Evolutionary conservation across 2,888 invertebrate genomes (phyloP), one percentile per base, ranked within the genome.

Genomic region (Acronicta aceris): DNA sequence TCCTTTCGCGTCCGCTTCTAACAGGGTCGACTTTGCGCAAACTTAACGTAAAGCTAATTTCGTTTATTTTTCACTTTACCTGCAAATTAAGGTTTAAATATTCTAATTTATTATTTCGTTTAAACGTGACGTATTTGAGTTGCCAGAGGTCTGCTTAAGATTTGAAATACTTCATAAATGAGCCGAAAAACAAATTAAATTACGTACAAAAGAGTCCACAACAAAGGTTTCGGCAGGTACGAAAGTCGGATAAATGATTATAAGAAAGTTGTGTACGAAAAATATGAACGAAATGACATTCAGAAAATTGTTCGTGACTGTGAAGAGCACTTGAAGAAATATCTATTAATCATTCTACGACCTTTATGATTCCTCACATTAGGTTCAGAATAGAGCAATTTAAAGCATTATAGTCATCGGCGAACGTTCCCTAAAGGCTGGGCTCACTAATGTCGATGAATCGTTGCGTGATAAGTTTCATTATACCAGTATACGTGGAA

Each of bases 391-490:
- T 79, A 69, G 66, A 74, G 71, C 48, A 65, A 76, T 79, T 77
- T 64, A 54, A 69, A 65, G 51, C 43, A 62, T 71, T 50, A 67
- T 45, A 48, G 16, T 46, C 27, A 50, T 48, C 49, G 46, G 41
- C 42, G 43, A 59, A 36, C 54, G 47, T 63, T 43, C 50, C 63
- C 58, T 59, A 69, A 62, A 59, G 60, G 56, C 69, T 72, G 59
- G 21, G 59, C 65, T 62, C 49, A 65, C 63, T 67, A 71, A 71
- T 76, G 78, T 62, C 62, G 59, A 71, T 69, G 65, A 58, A 59
- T 69, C 50, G 68, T 79, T 76, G 92, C 92, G 92, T 92, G 92
- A 78, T 79, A 61, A 74, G 67, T 82, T 85, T 89, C 89, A 89
- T 90, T 90, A 90, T 82, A 82, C 80, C 79, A 64, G 79, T 82